Conservation (phyloP, 2,797 vertebrate genomes). For the Oophaga sylvatica region DNA sequence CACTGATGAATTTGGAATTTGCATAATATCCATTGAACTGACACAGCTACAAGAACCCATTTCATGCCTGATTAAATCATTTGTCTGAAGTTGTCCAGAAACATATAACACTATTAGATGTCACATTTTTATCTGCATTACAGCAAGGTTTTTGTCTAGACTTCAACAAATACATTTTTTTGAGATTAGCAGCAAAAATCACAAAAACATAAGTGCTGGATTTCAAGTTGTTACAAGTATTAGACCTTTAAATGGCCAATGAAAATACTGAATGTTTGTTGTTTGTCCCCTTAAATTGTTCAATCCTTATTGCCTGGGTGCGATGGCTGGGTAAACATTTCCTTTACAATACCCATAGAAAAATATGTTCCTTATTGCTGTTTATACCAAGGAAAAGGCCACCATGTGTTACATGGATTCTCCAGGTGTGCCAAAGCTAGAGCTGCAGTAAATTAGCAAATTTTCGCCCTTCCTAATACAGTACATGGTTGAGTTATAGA, state of each 20-base stretch:
- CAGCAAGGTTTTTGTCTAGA: constrained; percentile 6
- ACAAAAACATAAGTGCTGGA: neutral
- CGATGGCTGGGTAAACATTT: neutral
- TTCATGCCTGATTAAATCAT: constrained; percentile 52
- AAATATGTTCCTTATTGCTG: neutral
- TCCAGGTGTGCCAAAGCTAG: too few relatives aligned
- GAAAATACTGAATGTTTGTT: neutral
- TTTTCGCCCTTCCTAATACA: too few relatives aligned
- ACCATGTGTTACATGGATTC: neutral
- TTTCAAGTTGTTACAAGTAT: neutral
- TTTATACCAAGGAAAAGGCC: neutral
- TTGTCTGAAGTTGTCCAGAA: constrained; percentile 37
- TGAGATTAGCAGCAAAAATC: neutral
- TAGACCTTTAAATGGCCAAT: neutral
- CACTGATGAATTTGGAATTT: constrained; percentile 46
- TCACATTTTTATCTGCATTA: constrained; percentile 4
- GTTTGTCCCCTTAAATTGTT: neutral
- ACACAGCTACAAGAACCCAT: constrained; percentile 52
- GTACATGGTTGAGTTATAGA: too few relatives aligned
- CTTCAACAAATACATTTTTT: constrained; percentile 13
- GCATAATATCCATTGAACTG: constrained; percentile 45
- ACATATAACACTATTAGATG: constrained; percentile 42
- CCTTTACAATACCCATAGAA: neutral
- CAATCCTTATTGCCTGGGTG: neutral
- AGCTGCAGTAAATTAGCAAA: too few relatives aligned